Percentiles rank a stretch among this genome's conserved stretches.
Evolutionary conservation across 2,888 invertebrate genomes (phyloP).

Genomic region (Cerastis leucographa): DNA sequence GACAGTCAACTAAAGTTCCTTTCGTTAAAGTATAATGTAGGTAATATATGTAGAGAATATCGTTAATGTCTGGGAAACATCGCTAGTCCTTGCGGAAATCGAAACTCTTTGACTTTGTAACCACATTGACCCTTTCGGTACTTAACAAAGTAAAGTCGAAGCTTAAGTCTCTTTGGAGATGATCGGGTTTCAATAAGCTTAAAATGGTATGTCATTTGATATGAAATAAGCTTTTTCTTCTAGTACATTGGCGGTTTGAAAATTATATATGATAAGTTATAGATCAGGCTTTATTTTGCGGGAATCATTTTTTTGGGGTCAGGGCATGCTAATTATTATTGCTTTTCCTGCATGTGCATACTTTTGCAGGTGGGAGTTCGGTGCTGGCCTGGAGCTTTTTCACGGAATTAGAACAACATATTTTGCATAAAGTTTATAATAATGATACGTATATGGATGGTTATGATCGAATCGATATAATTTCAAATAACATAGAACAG

Average conservation of each 20-base stretch:
- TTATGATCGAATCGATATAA: background rate
- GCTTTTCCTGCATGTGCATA: too few relatives aligned
- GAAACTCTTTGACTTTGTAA: slow-evolving; percentile 44
- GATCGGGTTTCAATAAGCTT: slow-evolving; percentile 23
- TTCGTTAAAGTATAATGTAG: background rate
- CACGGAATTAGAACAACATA: too few relatives aligned
- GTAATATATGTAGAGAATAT: background rate
- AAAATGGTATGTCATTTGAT: slow-evolving; percentile 3
- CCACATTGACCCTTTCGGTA: slow-evolving; percentile 45
- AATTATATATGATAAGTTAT: background rate
- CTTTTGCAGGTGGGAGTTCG: too few relatives aligned
- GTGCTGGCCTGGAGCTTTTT: too few relatives aligned
- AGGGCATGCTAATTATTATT: too few relatives aligned
- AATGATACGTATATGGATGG: background rate
- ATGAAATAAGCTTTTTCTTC: background rate
- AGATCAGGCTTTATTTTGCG: too few relatives aligned
- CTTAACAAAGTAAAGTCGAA: slow-evolving; percentile 43
- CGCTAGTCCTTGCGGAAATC: slow-evolving; percentile 31
- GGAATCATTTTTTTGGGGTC: too few relatives aligned
- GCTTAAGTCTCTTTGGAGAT: slow-evolving; percentile 22
- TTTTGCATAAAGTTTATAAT: too few relatives aligned
- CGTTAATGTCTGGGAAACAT: slow-evolving; percentile 19
- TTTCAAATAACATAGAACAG: background rate
- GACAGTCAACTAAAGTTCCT: background rate
- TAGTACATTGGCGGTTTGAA: background rate